Conservation (phyloP, 2,888 invertebrate genomes). For the Nineta flava region DNA sequence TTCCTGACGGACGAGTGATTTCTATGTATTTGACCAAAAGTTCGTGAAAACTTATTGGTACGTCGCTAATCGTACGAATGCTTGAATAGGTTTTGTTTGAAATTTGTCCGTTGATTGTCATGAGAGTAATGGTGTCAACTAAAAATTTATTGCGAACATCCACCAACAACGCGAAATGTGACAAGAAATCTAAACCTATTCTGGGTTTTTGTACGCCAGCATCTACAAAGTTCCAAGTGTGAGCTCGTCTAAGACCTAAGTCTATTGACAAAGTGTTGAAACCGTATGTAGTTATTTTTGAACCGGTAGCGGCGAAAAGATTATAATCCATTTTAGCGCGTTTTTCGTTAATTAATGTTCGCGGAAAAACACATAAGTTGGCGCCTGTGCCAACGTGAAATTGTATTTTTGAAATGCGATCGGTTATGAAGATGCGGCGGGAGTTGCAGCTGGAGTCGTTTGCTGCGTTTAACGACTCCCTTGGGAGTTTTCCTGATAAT, state of each 20-base stretch:
- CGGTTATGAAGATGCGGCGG: constrained; percentile 2
- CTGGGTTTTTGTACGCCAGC: constrained; percentile 14
- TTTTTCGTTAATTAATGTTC: not conserved
- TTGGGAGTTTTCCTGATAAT: constrained; percentile 8
- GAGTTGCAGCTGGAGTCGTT: not conserved
- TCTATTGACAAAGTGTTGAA: constrained; percentile 6
- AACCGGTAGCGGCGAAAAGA: constrained; percentile 1
- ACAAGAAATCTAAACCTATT: constrained; percentile 13
- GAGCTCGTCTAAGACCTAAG: constrained; percentile 13
- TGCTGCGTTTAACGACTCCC: constrained; percentile 8
- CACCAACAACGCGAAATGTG: constrained; percentile 9
- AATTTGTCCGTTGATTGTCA: not conserved
- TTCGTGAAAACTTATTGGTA: too few species aligned
- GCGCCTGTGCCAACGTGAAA: constrained; percentile 2
- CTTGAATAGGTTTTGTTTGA: too few species aligned
- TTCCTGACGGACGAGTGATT: too few species aligned
- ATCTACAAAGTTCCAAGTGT: constrained; percentile 13
- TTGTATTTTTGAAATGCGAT: too few species aligned
- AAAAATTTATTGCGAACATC: constrained; percentile 11
- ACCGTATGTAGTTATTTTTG: constrained; percentile 2
- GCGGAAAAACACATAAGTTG: constrained; percentile 4
- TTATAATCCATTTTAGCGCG: not conserved
- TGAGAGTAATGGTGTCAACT: constrained; percentile 1
- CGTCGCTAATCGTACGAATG: too few species aligned
- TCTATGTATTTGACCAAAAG: too few species aligned